Evolutionary conservation across 2,797 vertebrate species (phyloP).

Genomic region (Leptatherina wallacei): DNA sequence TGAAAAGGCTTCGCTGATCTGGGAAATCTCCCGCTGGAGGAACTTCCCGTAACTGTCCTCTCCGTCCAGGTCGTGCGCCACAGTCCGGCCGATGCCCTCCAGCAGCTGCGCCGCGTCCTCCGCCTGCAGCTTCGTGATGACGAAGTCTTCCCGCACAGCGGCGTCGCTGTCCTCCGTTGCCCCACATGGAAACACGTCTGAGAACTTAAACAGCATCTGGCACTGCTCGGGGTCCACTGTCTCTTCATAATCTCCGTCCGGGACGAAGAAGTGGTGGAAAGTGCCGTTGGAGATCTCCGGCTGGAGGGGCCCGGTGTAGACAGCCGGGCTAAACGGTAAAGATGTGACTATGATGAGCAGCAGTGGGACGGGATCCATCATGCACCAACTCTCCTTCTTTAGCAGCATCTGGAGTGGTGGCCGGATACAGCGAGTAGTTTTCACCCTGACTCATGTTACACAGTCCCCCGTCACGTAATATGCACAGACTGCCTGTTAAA

Average conservation of each 20-base stretch:
- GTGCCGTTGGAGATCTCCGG: conserved; percentile 97
- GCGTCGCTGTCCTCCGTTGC: conserved; percentile 79
- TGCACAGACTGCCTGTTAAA: conserved; percentile 56
- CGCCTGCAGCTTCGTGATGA: conserved; percentile 89
- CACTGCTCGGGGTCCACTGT: conserved; percentile 95
- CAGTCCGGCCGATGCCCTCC: conserved; percentile 90
- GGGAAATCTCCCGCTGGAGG: conserved; percentile 89
- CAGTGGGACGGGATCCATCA: conserved; percentile 80
- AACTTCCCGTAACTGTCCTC: conserved; percentile 94
- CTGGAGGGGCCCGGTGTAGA: conserved; percentile 89
- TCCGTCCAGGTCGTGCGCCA: conserved; percentile 94
- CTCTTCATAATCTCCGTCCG: conserved; percentile 95
- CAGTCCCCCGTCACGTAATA: conserved; percentile 66
- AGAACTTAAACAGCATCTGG: conserved; percentile 94
- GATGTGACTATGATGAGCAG: conserved; percentile 77
- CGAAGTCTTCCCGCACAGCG: conserved; percentile 90
- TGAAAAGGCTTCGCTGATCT: conserved; percentile 93
- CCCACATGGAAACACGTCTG: conserved; percentile 86
- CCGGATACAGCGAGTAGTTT: conserved; percentile 51
- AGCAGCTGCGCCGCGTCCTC: conserved; percentile 93
- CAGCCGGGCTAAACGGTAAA: conserved; percentile 75
- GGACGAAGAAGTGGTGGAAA: conserved; percentile 96
- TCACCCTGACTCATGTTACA: conserved; percentile 77
- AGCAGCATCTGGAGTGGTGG: conserved; percentile 59
- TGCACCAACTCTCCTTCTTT: conserved; percentile 59